Base-by-base conservation (phyloP, 92 coral and sea anemone genomes). In the Umimayanthus chanpuru region DNA sequence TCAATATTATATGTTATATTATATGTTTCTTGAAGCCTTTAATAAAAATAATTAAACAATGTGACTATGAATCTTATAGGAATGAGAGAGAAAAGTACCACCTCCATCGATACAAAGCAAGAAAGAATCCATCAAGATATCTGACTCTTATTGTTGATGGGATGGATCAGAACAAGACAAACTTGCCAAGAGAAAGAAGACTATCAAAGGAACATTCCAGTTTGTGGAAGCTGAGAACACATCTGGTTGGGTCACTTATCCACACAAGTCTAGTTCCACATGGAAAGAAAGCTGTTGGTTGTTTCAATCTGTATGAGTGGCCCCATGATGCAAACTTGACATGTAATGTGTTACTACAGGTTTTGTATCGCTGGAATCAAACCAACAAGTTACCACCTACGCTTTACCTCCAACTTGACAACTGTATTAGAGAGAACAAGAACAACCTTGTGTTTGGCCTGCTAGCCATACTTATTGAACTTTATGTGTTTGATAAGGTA, bases 261-360 rank as follows among this genome's bases (percentile, higher is more conserved):
- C 95, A 92, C 85, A 90, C 89, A 74, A 85, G 94, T 0, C 93
- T 89, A 11, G 41, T 81, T 23, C 28, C 74, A 1, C 9, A 85
- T 75, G 94, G 94, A 2, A 93, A 93, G 36, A 77, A 72, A 58
- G 67, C 71, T 0, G 50, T 39, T 66, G 93, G 92, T 2, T 74
- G 85, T 2, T 94, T 94, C 78, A 94, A 94, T 36, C 76, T 76
- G 26, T 89, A 85, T 41, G 92, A 94, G 61, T 90, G 86, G 80
- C 91, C 90, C 0, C 97, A 90, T 90, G 95, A 92, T 81, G 75
- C 94, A 11, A 94, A 94, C 30, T 70, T 90, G 25, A 94, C 93
- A 1, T 85, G 86, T 36, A 86, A 85, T n/a, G 91, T 92, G 29
- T 88, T 88, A 25, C 77, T 92, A 20, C 80, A 75, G 49, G 79